Percentiles rank a stretch among this genome's conserved stretches.
These are phyloP conservation scores for Anas acuta DNA, from an alignment of 2,797 vertebrate species.

Conservation along the genomic window DNA sequence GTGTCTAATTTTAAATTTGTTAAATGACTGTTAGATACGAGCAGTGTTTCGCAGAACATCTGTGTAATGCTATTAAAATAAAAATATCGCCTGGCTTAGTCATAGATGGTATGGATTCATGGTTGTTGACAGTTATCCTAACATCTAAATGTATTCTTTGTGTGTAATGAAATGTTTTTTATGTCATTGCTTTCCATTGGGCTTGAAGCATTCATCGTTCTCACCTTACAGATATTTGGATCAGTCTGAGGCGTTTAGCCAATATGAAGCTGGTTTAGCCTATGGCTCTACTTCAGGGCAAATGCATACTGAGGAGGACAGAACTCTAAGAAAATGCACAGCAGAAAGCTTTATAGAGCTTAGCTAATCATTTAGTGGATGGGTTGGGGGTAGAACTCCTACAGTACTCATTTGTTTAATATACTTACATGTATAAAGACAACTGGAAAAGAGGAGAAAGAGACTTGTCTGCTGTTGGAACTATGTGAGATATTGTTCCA, in stretches of 20 bases:
- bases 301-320: not conserved
- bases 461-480: not conserved
- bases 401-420: constrained; percentile 38
- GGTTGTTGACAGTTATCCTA: constrained; percentile 24
- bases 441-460: constrained; percentile 7
- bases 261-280: constrained; percentile 53
- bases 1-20: not conserved
- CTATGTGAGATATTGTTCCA: not conserved
- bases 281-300: constrained; percentile 63
- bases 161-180: not conserved
- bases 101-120: constrained; percentile 27
- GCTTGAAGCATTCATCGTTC: constrained; percentile 2
- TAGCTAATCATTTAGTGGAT: constrained; percentile 67
- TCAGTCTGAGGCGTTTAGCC: constrained; percentile 32
- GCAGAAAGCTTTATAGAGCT: constrained; percentile 5
- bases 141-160: not conserved
- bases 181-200: constrained; percentile 13
- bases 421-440: constrained; percentile 13
- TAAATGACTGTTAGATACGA: not conserved
- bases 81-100: not conserved
- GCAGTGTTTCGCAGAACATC: not conserved
- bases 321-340: constrained; percentile 26
- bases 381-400: not conserved
- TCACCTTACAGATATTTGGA: constrained; percentile 36
- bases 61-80: constrained; percentile 1